A percentile compares a stretch with the other conserved stretches of the same genome.
Evolutionary conservation across 2,113 vertebrate genomes (phyloP).

Genomic region (Chaenocephalus aceratus): DNA sequence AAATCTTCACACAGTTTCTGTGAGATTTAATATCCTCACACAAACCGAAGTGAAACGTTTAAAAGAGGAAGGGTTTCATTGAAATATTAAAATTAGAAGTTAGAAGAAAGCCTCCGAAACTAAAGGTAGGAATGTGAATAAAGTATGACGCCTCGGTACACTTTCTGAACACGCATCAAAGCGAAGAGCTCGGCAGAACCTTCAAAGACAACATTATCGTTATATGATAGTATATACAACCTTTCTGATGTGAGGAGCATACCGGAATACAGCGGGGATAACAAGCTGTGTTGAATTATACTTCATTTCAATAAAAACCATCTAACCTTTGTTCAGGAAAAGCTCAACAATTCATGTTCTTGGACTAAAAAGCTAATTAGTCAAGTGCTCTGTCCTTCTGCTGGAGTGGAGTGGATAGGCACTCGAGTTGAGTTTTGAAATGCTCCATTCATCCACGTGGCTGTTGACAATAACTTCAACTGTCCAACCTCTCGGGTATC

Average conservation of each 20-base stretch:
- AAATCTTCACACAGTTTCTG: no score
- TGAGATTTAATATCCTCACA: no score
- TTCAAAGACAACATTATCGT: neutral
- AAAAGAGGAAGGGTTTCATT: no score
- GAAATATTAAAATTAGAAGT: no score
- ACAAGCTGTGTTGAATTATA: no score
- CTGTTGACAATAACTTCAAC: neutral
- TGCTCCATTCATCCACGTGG: neutral
- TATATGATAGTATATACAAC: neutral
- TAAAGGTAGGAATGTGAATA: no score
- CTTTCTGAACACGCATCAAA: conserved; percentile 31
- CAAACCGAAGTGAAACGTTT: no score
- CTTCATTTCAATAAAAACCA: no score
- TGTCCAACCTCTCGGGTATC: neutral
- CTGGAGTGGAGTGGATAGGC: conserved; percentile 21
- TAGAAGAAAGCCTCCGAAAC: no score
- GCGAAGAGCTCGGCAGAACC: neutral
- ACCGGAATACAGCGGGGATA: neutral
- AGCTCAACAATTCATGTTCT: conserved; percentile 19
- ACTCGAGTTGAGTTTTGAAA: conserved; percentile 17
- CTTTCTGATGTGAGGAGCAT: neutral
- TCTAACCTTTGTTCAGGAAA: neutral
- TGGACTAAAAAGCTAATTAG: conserved; percentile 33
- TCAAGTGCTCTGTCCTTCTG: conserved; percentile 11
- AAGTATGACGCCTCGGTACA: conserved; percentile 42